Percentiles rank a stretch among this genome's conserved stretches.
These are phyloP conservation scores for Dendropsophus ebraccatus DNA, from an alignment of 2,113 vertebrate species.

Conservation along the genomic window DNA sequence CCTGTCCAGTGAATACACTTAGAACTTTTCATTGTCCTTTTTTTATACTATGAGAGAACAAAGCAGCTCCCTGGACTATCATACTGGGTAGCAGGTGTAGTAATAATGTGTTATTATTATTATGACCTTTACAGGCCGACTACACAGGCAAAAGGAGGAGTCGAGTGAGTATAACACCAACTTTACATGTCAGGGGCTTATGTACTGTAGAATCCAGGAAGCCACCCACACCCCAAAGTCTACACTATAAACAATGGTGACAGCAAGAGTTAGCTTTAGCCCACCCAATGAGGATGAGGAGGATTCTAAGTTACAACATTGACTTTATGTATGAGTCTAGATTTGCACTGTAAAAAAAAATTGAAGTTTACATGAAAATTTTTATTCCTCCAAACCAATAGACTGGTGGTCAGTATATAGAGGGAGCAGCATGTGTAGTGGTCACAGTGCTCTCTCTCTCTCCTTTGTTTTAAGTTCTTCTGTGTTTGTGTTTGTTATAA, in stretches of 20 bases:
- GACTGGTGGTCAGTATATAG: conserved; percentile 69
- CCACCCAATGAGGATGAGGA: conserved; percentile 84
- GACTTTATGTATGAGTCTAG: conserved; percentile 71
- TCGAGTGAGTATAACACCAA: conserved; percentile 73
- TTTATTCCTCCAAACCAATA: conserved; percentile 61
- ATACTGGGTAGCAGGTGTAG: conserved; percentile 83
- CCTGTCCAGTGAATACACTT: conserved; percentile 87
- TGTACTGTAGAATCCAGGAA: conserved; percentile 62
- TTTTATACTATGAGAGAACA: conserved; percentile 64
- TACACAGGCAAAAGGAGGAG: conserved; percentile 76
- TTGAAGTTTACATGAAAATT: conserved; percentile 74
- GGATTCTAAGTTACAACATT: conserved; percentile 72
- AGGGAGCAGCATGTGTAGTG: conserved; percentile 64
- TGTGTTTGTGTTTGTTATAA: conserved; percentile 72
- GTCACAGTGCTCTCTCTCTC: conserved; percentile 63
- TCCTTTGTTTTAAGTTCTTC: conserved; percentile 65
- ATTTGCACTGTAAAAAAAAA: conserved; percentile 81
- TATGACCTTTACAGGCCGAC: conserved; percentile 83
- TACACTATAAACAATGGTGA: conserved; percentile 62
- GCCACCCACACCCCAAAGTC: conserved; percentile 12
- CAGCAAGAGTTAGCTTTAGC: conserved; percentile 74
- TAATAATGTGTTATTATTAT: conserved; percentile 79
- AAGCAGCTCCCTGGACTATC: conserved; percentile 86
- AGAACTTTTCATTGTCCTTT: conserved; percentile 59
- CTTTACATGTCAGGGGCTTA: conserved; percentile 66